Evolutionary conservation across 2,113 vertebrate genomes (phyloP).

Genomic region (Prietella phreatophila): DNA sequence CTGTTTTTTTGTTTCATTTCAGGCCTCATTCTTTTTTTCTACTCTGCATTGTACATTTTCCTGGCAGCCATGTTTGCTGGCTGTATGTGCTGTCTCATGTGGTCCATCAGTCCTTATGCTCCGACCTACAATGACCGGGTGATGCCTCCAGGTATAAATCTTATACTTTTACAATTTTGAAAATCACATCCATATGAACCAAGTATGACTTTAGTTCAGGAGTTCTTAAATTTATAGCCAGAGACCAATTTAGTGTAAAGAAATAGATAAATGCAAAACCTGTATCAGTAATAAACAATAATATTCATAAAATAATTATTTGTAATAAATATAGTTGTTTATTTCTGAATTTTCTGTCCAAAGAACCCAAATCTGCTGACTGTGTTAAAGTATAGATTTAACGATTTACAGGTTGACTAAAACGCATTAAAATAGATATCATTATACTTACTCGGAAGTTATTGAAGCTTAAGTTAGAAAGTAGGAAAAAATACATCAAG

Average conservation of each 20-base stretch:
- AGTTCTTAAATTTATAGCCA: background rate
- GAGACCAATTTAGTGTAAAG: background rate
- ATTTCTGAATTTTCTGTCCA: background rate
- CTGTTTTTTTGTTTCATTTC: conserved; percentile 43
- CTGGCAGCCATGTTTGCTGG: conserved; percentile 92
- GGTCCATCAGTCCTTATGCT: conserved; percentile 88
- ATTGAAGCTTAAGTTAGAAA: background rate
- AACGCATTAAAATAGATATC: background rate
- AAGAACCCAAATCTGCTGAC: background rate
- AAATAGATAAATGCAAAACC: background rate
- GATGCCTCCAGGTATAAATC: conserved; percentile 81
- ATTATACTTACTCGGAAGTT: background rate
- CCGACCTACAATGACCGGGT: conserved; percentile 87
- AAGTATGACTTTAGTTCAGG: background rate
- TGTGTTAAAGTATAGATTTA: background rate
- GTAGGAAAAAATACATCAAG: background rate
- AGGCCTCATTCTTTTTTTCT: conserved; percentile 92
- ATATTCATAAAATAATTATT: conserved; percentile 1
- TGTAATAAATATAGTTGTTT: too few species aligned
- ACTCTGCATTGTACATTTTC: conserved; percentile 85
- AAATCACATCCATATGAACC: background rate
- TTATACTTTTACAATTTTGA: background rate
- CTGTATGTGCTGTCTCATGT: conserved; percentile 87
- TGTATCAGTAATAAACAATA: background rate
- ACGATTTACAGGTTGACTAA: background rate